These are phyloP conservation scores for Nomada flava DNA, from an alignment of 2,888 invertebrate genomes.

Conservation along the genomic window DNA sequence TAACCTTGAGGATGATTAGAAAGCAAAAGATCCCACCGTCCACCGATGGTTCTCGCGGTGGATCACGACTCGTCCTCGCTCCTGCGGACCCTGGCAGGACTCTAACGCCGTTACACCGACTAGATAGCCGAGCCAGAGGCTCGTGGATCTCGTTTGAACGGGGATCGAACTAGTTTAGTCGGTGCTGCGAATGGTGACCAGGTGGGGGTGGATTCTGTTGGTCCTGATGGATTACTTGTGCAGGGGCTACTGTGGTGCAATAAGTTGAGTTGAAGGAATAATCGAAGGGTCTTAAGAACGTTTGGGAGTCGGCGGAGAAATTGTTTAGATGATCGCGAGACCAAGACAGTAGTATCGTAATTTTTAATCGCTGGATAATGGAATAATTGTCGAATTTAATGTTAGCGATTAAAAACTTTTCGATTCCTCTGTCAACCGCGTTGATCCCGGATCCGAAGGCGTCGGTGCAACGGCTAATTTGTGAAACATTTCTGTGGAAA, in stretches of 20 bases:
- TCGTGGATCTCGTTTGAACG: slow-evolving; percentile 53
- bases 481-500: not conserved
- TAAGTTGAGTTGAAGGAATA: too few species aligned
- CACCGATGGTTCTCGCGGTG: slow-evolving; percentile 75
- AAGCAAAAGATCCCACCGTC: slow-evolving; percentile 81
- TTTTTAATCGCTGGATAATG: too few species aligned
- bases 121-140: slow-evolving; percentile 62
- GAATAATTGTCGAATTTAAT: too few species aligned
- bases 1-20: slow-evolving; percentile 83
- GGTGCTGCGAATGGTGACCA: not conserved
- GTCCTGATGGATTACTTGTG: too few species aligned
- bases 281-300: too few species aligned
- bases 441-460: not conserved
- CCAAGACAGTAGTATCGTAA: too few species aligned
- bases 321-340: too few species aligned
- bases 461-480: not conserved
- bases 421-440: not conserved
- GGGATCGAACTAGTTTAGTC: not conserved
- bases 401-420: not conserved
- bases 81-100: slow-evolving; percentile 65
- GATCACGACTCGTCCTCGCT: slow-evolving; percentile 82
- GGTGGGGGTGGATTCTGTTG: too few species aligned
- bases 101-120: slow-evolving; percentile 50
- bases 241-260: too few species aligned
- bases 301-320: too few species aligned